Evolutionary conservation across 2,113 vertebrate species (phyloP), one percentile per base, ranked within the genome.

Genomic region (Mirounga angustirostris): DNA sequence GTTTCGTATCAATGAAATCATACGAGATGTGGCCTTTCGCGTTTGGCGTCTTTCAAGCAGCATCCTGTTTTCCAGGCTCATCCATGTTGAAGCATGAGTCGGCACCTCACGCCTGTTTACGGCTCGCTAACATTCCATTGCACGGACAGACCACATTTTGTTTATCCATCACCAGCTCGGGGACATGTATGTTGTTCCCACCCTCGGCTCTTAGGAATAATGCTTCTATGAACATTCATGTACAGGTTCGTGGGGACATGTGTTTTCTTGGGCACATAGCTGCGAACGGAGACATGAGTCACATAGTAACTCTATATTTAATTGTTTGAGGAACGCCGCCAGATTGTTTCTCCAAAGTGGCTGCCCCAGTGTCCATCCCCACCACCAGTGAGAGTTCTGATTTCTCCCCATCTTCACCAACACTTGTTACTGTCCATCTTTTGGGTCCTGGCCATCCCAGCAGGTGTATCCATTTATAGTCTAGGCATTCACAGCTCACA

Each of bases 401-500:
- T 14, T 7, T 16, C 54, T 13, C 67, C 58, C 19, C 28, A 7
- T 24, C n/a, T n/a, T 36, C 13, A 10, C 40, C 61, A 16, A 9
- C 82, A 33, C 74, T 6, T 30, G 36, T 4, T 11, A 46, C 0
- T 13, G 30, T 40, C 52, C 16, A 4, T 63, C 36, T 91, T 84
- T 52, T 13, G 7, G 0, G 12, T 63, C 33, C 56, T 6, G 24
- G 73, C 52, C 65, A 4, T 52, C 21, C 22, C 0, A 4, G 61
- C 5, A 5, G 65, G 14, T 26, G 56, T 19, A 18, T 21, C 71
- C 81, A 22, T 19, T 30, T 7, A 14, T 2, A 54, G 15, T 4
- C 10, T 0, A 5, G 0, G 28, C 22, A 5, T 54, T 7, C 7
- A 3, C 0, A 36, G 30, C 13, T 12, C 14, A 1, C n/a, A 0